phyloP scores from a whole-genome alignment of 1,140 invertebrate genomes.

The Linepithema humile region DNA sequence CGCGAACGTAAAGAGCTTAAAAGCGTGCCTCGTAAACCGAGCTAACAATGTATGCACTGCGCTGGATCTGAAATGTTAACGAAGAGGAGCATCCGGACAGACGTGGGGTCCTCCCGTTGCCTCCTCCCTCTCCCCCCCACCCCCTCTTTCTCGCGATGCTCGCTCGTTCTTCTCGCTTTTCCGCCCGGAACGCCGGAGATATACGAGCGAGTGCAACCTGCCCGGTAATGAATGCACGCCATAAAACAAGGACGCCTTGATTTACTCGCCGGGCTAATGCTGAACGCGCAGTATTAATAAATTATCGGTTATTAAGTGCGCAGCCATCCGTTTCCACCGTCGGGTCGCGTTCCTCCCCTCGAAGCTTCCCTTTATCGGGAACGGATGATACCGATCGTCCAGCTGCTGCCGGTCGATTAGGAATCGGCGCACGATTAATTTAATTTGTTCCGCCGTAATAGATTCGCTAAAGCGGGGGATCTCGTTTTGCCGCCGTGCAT shows the following conservation, averaged over 20 bases:
- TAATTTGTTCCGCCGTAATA: constrained; percentile 23
- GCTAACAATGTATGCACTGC: constrained; percentile 69
- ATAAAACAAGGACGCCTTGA: constrained; percentile 81
- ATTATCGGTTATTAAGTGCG: constrained; percentile 81
- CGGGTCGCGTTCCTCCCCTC: background rate
- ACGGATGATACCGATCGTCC: constrained; percentile 20
- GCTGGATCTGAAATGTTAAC: constrained; percentile 14
- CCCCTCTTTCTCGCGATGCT: background rate
- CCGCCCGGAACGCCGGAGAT: constrained; percentile 73
- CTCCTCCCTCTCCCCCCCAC: background rate
- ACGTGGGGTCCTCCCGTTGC: constrained; percentile 24
- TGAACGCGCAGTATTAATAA: constrained; percentile 78
- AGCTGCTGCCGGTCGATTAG: constrained; percentile 10
- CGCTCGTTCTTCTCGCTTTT: constrained; percentile 54
- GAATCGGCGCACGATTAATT: constrained; percentile 36
- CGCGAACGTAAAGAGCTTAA: constrained; percentile 70
- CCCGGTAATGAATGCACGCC: constrained; percentile 81
- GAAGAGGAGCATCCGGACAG: constrained; percentile 40
- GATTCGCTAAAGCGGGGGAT: constrained; percentile 22
- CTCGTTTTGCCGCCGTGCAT: constrained; percentile 1
- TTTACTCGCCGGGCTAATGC: constrained; percentile 79
- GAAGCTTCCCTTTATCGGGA: constrained; percentile 6
- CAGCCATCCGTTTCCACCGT: constrained; percentile 38
- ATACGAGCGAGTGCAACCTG: constrained; percentile 80
- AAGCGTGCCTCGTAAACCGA: constrained; percentile 72